A percentile compares a stretch with the other conserved stretches of the same genome.
phyloP scores from a whole-genome alignment of 2,113 vertebrate genomes.

The Petaurus breviceps region DNA sequence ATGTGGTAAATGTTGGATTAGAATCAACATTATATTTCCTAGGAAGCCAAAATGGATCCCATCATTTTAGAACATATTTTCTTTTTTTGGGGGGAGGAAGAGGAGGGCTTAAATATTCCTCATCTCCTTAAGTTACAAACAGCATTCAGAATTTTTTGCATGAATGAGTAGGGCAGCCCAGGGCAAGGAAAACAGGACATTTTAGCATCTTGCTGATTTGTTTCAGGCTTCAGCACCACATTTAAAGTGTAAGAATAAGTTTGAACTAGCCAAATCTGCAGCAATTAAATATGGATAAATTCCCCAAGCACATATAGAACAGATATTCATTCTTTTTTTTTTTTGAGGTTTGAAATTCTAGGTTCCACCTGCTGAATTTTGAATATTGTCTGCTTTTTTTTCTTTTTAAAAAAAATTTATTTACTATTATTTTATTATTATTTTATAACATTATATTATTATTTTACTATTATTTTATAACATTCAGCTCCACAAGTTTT shows the following conservation, averaged over 20 bases:
- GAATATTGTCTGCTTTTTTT: neutral
- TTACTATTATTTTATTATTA: too few relatives aligned
- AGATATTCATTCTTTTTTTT: neutral
- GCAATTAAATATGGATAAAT: neutral
- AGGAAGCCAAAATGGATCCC: neutral
- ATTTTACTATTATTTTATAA: too few relatives aligned
- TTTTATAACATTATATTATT: too few relatives aligned
- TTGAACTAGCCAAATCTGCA: neutral
- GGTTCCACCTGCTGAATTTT: neutral
- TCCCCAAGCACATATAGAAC: neutral
- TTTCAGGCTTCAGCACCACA: constrained; percentile 3
- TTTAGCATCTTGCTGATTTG: constrained; percentile 39
- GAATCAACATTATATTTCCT: neutral
- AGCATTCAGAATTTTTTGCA: constrained; percentile 39
- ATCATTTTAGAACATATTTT: neutral
- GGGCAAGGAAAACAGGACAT: constrained; percentile 40
- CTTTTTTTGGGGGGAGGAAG: neutral
- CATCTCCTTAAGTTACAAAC: constrained; percentile 45
- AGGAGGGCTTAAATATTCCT: neutral
- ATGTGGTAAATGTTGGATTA: neutral
- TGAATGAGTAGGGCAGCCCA: constrained; percentile 34
- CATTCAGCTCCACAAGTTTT: too few relatives aligned
- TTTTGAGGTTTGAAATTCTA: neutral
- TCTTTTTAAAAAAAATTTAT: neutral
- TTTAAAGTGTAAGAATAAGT: constrained; percentile 37